phyloP scores from a whole-genome alignment of 53 echinoderm and acorn worm genomes.

The Antedon mediterranea region DNA sequence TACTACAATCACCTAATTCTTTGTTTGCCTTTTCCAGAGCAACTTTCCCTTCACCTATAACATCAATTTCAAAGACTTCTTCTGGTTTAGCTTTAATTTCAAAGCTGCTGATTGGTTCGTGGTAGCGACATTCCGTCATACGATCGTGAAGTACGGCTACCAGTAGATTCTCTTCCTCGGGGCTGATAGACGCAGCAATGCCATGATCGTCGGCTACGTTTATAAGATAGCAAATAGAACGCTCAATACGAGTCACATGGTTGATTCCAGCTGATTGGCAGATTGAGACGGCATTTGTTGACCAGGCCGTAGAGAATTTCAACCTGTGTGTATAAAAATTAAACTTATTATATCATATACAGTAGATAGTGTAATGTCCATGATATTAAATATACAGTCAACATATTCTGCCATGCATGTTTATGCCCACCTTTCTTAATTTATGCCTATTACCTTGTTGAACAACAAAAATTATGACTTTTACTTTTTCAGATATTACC shows the following conservation, averaged over 20 bases:
- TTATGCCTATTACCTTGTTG: too few relatives aligned
- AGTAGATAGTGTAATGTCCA: too few relatives aligned
- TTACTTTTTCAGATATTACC: too few relatives aligned
- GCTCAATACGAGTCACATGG: too few relatives aligned
- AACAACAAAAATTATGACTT: too few relatives aligned
- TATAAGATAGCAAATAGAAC: conserved; percentile 49
- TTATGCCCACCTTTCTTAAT: too few relatives aligned
- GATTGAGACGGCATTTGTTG: conserved; percentile 95
- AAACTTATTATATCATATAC: neutral
- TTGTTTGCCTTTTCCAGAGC: conserved; percentile 84
- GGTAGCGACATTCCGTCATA: conserved; percentile 89
- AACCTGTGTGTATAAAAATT: conserved; percentile 28
- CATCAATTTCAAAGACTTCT: conserved; percentile 62
- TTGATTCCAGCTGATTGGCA: conserved; percentile 74
- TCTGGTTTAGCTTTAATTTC: conserved; percentile 54
- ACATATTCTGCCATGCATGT: too few relatives aligned
- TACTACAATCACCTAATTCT: conserved; percentile 81
- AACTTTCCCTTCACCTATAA: conserved; percentile 47
- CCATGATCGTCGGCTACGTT: conserved; percentile 19
- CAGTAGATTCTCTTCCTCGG: conserved; percentile 31
- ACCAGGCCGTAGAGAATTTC: conserved; percentile 96
- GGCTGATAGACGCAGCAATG: conserved; percentile 7
- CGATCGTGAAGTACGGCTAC: conserved; percentile 55
- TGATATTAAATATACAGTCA: too few relatives aligned
- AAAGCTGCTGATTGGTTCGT: conserved; percentile 58